These are phyloP conservation scores for Amiota mariae DNA, from an alignment of 2,888 invertebrate genomes.

Conservation along the genomic window DNA sequence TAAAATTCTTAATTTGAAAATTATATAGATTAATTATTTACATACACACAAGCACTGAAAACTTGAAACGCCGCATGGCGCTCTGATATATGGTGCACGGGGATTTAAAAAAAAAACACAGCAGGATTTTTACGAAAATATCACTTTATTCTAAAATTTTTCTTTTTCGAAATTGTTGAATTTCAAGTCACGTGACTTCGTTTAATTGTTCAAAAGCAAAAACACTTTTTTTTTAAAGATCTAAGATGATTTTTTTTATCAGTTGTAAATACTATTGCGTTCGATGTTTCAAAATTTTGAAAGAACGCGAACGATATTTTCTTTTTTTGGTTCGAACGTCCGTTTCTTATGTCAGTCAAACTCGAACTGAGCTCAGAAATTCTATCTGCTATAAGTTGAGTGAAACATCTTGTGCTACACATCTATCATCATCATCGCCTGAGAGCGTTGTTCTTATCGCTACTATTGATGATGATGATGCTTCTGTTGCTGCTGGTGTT, in stretches of 20 bases:
- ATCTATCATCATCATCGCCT: neutral
- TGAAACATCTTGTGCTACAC: neutral
- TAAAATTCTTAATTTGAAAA: slow-evolving; percentile 39
- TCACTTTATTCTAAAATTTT: no score
- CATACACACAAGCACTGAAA: slow-evolving; percentile 72
- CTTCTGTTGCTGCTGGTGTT: neutral
- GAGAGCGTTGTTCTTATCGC: slow-evolving; percentile 13
- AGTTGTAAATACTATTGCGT: slow-evolving; percentile 8
- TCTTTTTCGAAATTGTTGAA: no score
- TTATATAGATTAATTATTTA: slow-evolving; percentile 56
- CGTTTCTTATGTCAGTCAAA: slow-evolving; percentile 58
- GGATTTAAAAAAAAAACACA: neutral
- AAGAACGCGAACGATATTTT: slow-evolving; percentile 17
- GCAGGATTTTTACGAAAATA: neutral
- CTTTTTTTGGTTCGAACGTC: slow-evolving; percentile 44
- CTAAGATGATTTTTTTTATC: slow-evolving; percentile 44
- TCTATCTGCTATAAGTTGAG: neutral
- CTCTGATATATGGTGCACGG: neutral
- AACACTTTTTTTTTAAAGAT: no score
- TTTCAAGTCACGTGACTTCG: no score
- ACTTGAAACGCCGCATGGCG: slow-evolving; percentile 62
- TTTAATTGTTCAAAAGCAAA: no score
- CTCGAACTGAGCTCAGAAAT: slow-evolving; percentile 58
- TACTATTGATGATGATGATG: slow-evolving; percentile 1
- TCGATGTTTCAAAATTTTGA: slow-evolving; percentile 28